Conservation (phyloP, 2,797 vertebrate genomes). For the Sebastes paucispinis region DNA sequence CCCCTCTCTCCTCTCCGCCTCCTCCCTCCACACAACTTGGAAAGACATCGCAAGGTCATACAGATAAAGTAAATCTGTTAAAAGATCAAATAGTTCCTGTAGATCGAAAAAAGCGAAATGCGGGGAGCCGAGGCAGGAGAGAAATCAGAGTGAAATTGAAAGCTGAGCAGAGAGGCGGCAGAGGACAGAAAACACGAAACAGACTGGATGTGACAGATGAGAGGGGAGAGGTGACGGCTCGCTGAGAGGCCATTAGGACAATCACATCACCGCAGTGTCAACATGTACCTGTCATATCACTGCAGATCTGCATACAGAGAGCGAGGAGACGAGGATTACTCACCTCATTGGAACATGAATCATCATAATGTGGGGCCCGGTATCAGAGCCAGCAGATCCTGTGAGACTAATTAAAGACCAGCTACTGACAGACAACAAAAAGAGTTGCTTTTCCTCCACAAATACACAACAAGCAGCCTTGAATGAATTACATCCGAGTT, state of each 20-base stretch:
- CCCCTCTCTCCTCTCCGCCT: background rate
- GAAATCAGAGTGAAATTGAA: conserved; percentile 54
- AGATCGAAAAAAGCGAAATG: conserved; percentile 44
- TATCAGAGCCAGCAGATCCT: background rate
- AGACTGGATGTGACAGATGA: conserved; percentile 36
- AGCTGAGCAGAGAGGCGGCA: conserved; percentile 14
- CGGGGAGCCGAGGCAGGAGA: background rate
- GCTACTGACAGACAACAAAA: background rate
- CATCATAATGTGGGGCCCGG: background rate
- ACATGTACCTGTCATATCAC: conserved; percentile 22
- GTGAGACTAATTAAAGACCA: conserved; percentile 24
- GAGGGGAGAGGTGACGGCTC: conserved; percentile 27
- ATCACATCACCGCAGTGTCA: conserved; percentile 37
- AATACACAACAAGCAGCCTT: background rate
- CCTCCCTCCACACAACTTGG: background rate
- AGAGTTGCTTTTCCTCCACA: background rate
- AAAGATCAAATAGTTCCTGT: conserved; percentile 69
- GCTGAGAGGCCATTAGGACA: conserved; percentile 52
- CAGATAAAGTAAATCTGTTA: conserved; percentile 70
- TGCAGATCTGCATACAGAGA: conserved; percentile 10
- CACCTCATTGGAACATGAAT: conserved; percentile 4
- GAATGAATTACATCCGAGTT: conserved; percentile 9
- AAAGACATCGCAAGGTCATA: conserved; percentile 69
- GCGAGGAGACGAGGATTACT: conserved; percentile 21
- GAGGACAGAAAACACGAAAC: background rate